Evolutionary conservation across 2,888 invertebrate genomes (phyloP).

Genomic region (Galerucella calmariensis): DNA sequence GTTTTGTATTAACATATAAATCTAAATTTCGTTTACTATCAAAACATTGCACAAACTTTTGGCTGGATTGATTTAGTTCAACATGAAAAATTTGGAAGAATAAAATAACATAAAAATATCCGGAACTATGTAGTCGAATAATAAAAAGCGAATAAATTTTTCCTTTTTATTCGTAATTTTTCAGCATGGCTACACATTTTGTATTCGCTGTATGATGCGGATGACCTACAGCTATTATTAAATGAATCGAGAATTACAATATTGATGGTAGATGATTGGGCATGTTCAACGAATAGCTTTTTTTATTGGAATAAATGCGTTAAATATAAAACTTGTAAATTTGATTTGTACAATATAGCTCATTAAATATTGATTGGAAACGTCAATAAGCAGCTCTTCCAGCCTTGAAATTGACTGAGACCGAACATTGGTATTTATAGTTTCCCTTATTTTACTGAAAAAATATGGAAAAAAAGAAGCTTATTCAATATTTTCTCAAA

Average conservation of each 20-base stretch:
- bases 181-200: conserved; percentile 15
- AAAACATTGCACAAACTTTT: not conserved
- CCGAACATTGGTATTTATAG: no score
- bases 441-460: no score
- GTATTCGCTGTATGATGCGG: conserved; percentile 22
- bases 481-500: no score
- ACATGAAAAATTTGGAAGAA: not conserved
- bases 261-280: not conserved
- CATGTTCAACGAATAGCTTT: conserved; percentile 11
- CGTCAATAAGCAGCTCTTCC: not conserved
- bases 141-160: conserved; percentile 32
- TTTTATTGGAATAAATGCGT: conserved; percentile 4
- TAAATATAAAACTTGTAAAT: conserved; percentile 3
- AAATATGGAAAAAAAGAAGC: no score
- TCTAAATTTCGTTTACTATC: no score
- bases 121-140: conserved; percentile 16
- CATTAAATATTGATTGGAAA: not conserved
- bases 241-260: conserved; percentile 18
- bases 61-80: not conserved
- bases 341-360: not conserved
- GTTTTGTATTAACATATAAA: no score
- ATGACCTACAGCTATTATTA: conserved; percentile 27
- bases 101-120: conserved; percentile 26
- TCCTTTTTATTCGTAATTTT: conserved; percentile 29
- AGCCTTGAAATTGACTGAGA: not conserved